phyloP scores from a whole-genome alignment of 2,113 vertebrate genomes.

The Psilopsiagon aurifrons region DNA sequence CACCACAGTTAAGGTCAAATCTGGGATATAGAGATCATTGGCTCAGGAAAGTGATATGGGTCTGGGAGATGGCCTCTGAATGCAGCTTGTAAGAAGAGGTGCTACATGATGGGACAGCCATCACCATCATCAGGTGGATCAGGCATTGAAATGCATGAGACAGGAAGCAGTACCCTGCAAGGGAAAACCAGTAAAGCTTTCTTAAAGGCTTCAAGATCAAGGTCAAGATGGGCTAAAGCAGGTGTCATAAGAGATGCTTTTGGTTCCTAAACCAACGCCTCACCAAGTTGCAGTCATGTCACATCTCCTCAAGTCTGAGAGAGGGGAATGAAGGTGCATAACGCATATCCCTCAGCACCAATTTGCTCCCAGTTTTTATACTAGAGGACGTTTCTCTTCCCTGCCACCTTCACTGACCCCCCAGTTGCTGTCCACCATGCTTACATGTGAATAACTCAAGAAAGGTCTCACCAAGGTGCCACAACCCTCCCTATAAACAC shows the following conservation, averaged over 20 bases:
- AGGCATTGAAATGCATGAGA: not conserved
- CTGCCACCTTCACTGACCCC: not conserved
- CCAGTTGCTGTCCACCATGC: not conserved
- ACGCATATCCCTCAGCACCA: not conserved
- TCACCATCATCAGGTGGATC: not conserved
- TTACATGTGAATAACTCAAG: not conserved
- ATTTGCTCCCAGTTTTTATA: not conserved
- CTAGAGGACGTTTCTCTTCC: not conserved
- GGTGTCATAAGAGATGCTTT: not conserved
- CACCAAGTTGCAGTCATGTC: not conserved
- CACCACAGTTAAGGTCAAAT: not conserved
- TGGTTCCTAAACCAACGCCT: accelerated
- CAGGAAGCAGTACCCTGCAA: not conserved
- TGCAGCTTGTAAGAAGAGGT: not conserved
- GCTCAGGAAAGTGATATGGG: not conserved
- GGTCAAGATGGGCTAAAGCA: not conserved
- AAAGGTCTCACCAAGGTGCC: not conserved
- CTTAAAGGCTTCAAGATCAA: not conserved
- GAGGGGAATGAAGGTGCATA: not conserved
- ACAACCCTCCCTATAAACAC: not conserved
- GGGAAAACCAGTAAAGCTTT: not conserved
- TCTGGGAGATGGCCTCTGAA: not conserved
- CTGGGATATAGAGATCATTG: not conserved
- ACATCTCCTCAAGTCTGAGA: not conserved
- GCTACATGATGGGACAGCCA: not conserved